Base-by-base conservation (phyloP, 2,113 vertebrate genomes). In the Phrynosoma platyrhinos region DNA sequence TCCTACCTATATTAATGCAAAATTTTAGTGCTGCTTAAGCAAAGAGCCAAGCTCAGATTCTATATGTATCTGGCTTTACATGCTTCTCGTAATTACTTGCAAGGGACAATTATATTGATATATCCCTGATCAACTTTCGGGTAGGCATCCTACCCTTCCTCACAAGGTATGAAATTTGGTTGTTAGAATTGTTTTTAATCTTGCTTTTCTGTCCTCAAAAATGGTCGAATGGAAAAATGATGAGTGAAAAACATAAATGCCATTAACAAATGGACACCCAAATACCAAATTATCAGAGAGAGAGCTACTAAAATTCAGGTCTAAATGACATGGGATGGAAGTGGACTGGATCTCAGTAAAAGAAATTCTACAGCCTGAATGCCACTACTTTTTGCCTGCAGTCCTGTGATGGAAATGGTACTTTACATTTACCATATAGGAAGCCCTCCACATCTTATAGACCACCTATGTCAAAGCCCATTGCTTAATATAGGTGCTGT, bases 1-100 rank as follows among this genome's bases (percentile, higher is more conserved):
- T 88, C 82, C 36, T 90, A 81, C 62, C 42, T 66, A 82, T 10
- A 69, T 74, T 53, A 47, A 90, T 90, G 87, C 84, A 87, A 91
- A 78, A 69, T 76, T 52, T n/a, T 52, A 18, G 21, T 23, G 23
- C 20, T 62, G 30, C 52, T 79, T 9, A 16, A 79, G 42, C 76
- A 76, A 36, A 23, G 2, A 10, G 14, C 10, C 9, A 23, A 27
- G 72, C 10, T 36, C 52, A 20, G 77, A 69, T 69, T 14, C 30
- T 68, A 16, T 18, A 30, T 40, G 10, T 14, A 23, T 84, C 18
- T 13, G 30, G 7, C 20, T 40, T 10, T 7, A 1, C 23, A 4
- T 20, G 12, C 55, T 80, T 21, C 8, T 30, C 18, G 32, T 25
- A 2, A 13, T 53, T 25, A 78, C 1, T 47, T 30, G 9, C 27